A percentile compares a stretch with the other conserved stretches of the same genome.
These are phyloP conservation scores for Xiphophorus birchmanni DNA, from an alignment of 2,797 vertebrate species.

Conservation along the genomic window DNA sequence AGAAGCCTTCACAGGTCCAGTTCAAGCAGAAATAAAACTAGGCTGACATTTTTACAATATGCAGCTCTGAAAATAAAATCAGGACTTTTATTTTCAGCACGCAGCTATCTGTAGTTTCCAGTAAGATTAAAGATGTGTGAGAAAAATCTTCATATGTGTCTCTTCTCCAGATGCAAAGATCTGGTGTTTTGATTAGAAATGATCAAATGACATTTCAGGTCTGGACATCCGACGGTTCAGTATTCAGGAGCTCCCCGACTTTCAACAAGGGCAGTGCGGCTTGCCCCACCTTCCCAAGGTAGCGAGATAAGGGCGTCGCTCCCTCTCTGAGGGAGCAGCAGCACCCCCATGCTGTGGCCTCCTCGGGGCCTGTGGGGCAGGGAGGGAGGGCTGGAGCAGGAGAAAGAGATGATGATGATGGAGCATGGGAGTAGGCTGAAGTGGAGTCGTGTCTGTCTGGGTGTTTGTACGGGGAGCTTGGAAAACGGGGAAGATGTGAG, in stretches of 20 bases:
- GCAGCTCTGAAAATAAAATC: slow-evolving; percentile 36
- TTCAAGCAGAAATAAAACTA: slow-evolving; percentile 36
- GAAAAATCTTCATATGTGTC: slow-evolving; percentile 21
- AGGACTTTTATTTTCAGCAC: slow-evolving; percentile 42
- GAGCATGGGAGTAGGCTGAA: slow-evolving; percentile 2
- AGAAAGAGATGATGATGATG: slow-evolving; percentile 45
- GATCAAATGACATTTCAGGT: slow-evolving; percentile 72
- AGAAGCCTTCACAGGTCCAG: slow-evolving; percentile 46
- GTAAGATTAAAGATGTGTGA: slow-evolving; percentile 22
- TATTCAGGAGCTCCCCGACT: slow-evolving; percentile 84
- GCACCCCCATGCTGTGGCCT: slow-evolving; percentile 75
- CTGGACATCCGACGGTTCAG: slow-evolving; percentile 82
- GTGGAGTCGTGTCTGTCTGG: neutral
- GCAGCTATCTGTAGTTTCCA: slow-evolving; percentile 33
- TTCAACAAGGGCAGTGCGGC: slow-evolving; percentile 84
- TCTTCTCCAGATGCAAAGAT: slow-evolving; percentile 32
- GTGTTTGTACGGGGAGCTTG: slow-evolving; percentile 52
- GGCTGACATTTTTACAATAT: slow-evolving; percentile 36
- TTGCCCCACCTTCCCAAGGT: slow-evolving; percentile 88
- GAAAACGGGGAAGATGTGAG: slow-evolving; percentile 69
- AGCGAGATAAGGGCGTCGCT: slow-evolving; percentile 80
- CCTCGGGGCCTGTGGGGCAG: slow-evolving; percentile 61
- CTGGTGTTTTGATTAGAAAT: slow-evolving; percentile 21
- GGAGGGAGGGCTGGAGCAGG: slow-evolving; percentile 62
- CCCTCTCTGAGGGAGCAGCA: slow-evolving; percentile 75